Evolutionary conservation across 1,140 invertebrate species (phyloP), one percentile per base, ranked within the genome.

Genomic region (Ruditapes philippinarum): DNA sequence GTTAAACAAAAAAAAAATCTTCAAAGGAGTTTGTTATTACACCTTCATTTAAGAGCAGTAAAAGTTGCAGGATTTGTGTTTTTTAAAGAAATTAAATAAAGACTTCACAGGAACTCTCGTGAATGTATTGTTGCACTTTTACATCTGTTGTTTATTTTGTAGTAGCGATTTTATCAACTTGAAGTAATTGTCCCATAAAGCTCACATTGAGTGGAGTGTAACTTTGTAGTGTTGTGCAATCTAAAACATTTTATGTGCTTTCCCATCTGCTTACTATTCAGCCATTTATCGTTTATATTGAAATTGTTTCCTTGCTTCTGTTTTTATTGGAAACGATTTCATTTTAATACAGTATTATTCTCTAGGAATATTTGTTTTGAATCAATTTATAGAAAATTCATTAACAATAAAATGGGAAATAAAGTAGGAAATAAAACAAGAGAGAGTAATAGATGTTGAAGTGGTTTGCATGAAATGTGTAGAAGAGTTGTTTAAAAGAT

Each of bases 141-240:
- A 14, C 57, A 62, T 62, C 57, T 62, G 57, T 62, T 62, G 57
- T 62, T 28, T 62, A 62, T 45, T 45, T 45, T 45, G 42, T 62
- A 62, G n/a, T 28, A n/a, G 1, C 5, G 22, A 62, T 62, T 62
- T 62, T 62, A 62, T 62, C n/a, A 28, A n/a, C 42, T 25, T 62
- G 2, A 62, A 28, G 57, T 62, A 62, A 62, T 62, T 62, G 57
- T 62, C 57, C n/a, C 57, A 62, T 62, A 62, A 62, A 62, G 25
- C n/a, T 28, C 57, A 62, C 28, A 62, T 62, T 62, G 57, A 62
- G 57, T 62, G n/a, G 57, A 62, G 25, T 28, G 19, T 28, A 9
- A 22, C 57, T 28, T 62, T 62, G 57, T 62, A 62, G 57, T 28
- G 4, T 62, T 62, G 14, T 28, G 57, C 22, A 62, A 14, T 62